A percentile compares a stretch with the other conserved stretches of the same genome.
Evolutionary conservation across 2,888 invertebrate species (phyloP).

Genomic region (Buathra laborator): DNA sequence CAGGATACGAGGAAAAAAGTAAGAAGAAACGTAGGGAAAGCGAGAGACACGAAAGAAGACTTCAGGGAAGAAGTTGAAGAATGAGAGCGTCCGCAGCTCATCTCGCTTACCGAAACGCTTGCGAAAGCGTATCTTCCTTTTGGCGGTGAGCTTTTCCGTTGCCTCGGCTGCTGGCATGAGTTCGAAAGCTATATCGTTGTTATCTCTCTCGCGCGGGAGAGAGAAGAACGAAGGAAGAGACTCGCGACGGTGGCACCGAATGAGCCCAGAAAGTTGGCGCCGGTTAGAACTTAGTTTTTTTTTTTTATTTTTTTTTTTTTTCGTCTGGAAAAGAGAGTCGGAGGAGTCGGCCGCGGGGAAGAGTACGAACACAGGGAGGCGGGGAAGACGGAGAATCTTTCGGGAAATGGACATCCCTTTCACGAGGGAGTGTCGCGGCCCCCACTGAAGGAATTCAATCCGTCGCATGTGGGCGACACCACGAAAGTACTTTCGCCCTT

Average conservation of each 20-base stretch:
- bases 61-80: constrained; percentile 30
- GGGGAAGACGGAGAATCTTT: constrained; percentile 24
- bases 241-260: constrained; percentile 16
- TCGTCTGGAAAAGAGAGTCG: constrained; percentile 14
- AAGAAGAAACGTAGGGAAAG: not conserved
- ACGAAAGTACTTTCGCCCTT: not conserved
- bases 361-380: constrained; percentile 2
- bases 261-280: constrained; percentile 59
- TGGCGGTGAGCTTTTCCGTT: not conserved
- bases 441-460: constrained; percentile 52
- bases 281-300: constrained; percentile 51
- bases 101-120: constrained; percentile 9
- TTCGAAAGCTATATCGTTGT: constrained; percentile 39
- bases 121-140: not conserved
- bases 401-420: constrained; percentile 40
- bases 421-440: constrained; percentile 17
- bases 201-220: constrained; percentile 1
- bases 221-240: constrained; percentile 24
- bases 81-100: constrained; percentile 31
- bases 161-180: constrained; percentile 41
- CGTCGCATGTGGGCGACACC: constrained; percentile 12
- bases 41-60: constrained; percentile 19
- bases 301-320: constrained; percentile 39
- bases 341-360: constrained; percentile 10
- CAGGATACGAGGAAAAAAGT: not conserved